Base-by-base conservation (phyloP, 2,113 vertebrate genomes). In the Coptodon rendalli region DNA sequence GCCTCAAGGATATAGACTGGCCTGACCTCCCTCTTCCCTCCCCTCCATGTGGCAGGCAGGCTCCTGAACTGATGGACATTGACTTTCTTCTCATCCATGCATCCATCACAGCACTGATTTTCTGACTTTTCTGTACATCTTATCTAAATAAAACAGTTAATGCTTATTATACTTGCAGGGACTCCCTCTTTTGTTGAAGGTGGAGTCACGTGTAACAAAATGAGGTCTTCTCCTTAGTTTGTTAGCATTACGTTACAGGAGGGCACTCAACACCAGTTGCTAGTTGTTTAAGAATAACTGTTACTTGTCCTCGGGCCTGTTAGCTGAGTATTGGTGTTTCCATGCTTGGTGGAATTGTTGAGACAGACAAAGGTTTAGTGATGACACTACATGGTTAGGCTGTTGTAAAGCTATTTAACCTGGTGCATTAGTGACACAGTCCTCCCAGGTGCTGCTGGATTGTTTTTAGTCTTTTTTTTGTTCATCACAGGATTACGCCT, bases 401-500 rank as follows among this genome's bases (percentile, higher is more conserved):
- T 9, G 1, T 6, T 43, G 36, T 71, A 68, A 71, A 43, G 36
- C 0, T 68, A 40, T 68, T 68, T 68, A 40, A 40, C 34, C 19
- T 40, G 34, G 36, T 71, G 63, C 66, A 71, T 43, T 2, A 43
- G 66, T 40, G 36, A 43, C 56, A 57, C 7, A 29, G 56, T 57
- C 56, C 56, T 29, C 19, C 34, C 63, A 22, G 34, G 63, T 38
- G 34, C 19, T 14, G 19, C 63, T 40, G 34, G 19, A 38, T 40
- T 68, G 11, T 38, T 38, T 38, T 68, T 38, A 68, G 19, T 68
- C 36, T 22, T 68, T 40, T 68, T 22, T 40, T 40, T 68, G 36
- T 40, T 38, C 19, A 40, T 22, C 19, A 68, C 36, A 40, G n/a
- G 34, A 68, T 68, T 40, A 0, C 19, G 0, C n/a, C 19, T 40